These are phyloP conservation scores for Aulostomus chinensis DNA, from an alignment of 2,797 vertebrate genomes.

Conservation along the genomic window DNA sequence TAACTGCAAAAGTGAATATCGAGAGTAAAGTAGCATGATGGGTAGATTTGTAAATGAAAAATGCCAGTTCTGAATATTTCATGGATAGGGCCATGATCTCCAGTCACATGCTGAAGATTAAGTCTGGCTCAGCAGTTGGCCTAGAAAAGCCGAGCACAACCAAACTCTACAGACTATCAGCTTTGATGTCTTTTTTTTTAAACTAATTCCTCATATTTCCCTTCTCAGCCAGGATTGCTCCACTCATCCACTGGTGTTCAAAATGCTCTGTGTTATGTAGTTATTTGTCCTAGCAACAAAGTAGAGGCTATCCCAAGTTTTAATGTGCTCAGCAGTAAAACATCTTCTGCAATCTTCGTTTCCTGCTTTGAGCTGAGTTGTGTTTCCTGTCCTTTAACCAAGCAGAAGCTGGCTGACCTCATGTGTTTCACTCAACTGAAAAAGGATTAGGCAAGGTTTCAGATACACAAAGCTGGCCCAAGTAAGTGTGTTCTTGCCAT, in stretches of 20 bases:
- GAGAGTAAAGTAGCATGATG: not conserved
- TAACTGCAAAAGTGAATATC: not conserved
- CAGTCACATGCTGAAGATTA: conserved; percentile 66
- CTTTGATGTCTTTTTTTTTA: not conserved
- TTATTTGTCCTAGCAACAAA: conserved; percentile 8
- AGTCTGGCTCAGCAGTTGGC: conserved; percentile 15
- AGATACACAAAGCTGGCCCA: not conserved
- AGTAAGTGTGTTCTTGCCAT: too few species aligned
- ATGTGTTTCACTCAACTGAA: conserved; percentile 30
- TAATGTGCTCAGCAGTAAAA: conserved; percentile 60
- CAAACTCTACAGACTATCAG: not conserved
- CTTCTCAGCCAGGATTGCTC: too few species aligned
- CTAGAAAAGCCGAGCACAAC: conserved; percentile 1
- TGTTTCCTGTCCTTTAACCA: conserved; percentile 70
- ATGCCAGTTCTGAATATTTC: conserved; percentile 38
- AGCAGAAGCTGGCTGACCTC: conserved; percentile 67
- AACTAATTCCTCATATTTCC: conserved; percentile 6
- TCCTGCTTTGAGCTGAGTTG: conserved; percentile 68
- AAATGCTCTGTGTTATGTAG: too few species aligned
- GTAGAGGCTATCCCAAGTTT: conserved; percentile 16
- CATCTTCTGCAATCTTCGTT: conserved; percentile 69
- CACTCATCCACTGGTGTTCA: too few species aligned
- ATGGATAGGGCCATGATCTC: conserved; percentile 36
- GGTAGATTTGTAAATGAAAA: conserved; percentile 13
- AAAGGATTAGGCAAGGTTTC: conserved; percentile 43